phyloP scores from a whole-genome alignment of 2,113 vertebrate species.

The Sterrhoptilus dennistouni region DNA sequence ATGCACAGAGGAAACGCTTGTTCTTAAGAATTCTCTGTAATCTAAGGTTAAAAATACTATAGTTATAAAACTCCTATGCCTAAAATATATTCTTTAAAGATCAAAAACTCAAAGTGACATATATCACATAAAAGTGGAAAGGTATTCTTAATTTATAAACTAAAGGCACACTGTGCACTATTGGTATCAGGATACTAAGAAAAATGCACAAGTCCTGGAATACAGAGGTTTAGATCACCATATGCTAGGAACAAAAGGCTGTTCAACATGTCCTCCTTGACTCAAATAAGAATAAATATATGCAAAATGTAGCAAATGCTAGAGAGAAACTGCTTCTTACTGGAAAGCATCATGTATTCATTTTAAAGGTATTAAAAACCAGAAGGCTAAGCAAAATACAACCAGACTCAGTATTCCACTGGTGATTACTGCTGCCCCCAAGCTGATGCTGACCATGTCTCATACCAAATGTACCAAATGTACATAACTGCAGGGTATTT shows the following conservation, averaged over 20 bases:
- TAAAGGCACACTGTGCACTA: background rate
- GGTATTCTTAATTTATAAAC: background rate
- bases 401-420: background rate
- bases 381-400: background rate
- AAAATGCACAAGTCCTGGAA: background rate
- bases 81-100: background rate
- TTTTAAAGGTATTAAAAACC: background rate
- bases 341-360: background rate
- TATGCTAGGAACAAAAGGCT: conserved; percentile 5
- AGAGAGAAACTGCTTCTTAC: background rate
- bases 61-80: background rate
- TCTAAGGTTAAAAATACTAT: background rate
- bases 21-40: background rate
- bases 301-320: background rate
- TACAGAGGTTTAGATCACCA: conserved; percentile 13
- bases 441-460: background rate
- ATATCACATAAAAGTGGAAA: background rate
- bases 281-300: background rate
- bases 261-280: background rate
- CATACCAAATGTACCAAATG: background rate
- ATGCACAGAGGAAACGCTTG: background rate
- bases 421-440: background rate
- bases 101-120: background rate
- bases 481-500: background rate
- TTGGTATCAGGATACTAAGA: background rate